Conservation (phyloP, 2,888 invertebrate species). For the Lysandra bellargus region DNA sequence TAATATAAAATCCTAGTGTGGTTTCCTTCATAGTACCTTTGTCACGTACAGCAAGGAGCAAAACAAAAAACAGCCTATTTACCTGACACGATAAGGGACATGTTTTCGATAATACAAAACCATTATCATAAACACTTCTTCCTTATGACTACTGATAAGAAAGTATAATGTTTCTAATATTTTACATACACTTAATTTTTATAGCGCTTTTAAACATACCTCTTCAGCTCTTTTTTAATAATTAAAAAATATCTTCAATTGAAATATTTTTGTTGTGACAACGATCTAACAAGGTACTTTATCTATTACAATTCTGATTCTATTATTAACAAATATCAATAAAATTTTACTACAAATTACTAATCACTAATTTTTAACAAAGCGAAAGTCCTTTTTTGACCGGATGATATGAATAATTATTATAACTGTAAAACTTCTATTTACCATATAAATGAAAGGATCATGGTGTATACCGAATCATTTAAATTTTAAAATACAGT, state of each 20-base stretch:
- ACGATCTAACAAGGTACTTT: no score
- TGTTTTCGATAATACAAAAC: neutral
- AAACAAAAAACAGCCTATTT: conserved; percentile 5
- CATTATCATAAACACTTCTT: conserved; percentile 16
- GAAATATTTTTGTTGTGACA: no score
- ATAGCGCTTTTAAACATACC: neutral
- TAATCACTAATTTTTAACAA: neutral
- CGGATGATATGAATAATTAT: neutral
- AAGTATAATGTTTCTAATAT: neutral
- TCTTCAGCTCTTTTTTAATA: neutral
- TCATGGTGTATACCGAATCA: neutral
- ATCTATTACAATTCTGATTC: neutral
- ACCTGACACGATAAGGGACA: neutral
- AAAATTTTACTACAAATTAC: neutral
- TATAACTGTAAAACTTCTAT: neutral
- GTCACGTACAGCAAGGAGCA: neutral
- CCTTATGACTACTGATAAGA: neutral
- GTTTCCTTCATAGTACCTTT: neutral
- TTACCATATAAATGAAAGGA: neutral
- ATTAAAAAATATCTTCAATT: no score
- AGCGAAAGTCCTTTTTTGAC: neutral
- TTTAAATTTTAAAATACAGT: neutral
- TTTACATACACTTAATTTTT: neutral
- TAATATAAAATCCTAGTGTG: no score
- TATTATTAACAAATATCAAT: neutral